Conservation (phyloP, 2,113 vertebrate species). For the Percina caprodes region DNA sequence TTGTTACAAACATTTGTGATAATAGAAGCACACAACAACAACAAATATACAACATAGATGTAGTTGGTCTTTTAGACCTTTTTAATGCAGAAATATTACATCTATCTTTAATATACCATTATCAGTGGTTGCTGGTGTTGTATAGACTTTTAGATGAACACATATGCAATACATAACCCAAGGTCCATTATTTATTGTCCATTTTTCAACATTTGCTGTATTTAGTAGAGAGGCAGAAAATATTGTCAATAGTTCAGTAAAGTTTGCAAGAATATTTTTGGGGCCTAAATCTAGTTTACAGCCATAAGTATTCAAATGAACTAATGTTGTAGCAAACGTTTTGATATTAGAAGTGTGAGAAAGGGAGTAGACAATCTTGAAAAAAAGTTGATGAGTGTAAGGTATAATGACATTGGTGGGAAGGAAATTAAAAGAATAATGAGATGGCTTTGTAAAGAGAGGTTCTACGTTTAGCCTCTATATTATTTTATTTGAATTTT, state of each 20-base stretch:
- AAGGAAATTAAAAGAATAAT: neutral
- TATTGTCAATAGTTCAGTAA: neutral
- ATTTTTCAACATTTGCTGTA: neutral
- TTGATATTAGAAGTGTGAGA: neutral
- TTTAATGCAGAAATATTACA: too few species aligned
- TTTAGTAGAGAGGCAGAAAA: neutral
- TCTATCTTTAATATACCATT: neutral
- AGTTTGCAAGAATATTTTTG: neutral
- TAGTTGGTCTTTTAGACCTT: too few species aligned
- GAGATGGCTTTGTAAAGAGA: neutral
- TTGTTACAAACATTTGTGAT: too few species aligned
- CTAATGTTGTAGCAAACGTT: neutral
- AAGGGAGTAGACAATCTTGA: neutral
- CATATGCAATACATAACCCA: neutral
- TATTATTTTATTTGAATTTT: constrained; percentile 8
- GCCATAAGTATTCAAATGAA: neutral
- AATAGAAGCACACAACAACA: too few species aligned
- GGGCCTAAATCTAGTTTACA: neutral
- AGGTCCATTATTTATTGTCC: neutral
- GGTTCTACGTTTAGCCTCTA: neutral
- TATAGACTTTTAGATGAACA: neutral
- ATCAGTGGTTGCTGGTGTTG: neutral
- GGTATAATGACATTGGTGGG: neutral
- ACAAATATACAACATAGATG: too few species aligned
- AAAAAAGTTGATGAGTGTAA: neutral